Evolutionary conservation across 2,888 invertebrate genomes (phyloP), one percentile per base, ranked within the genome.

Genomic region (Abrostola tripartita): DNA sequence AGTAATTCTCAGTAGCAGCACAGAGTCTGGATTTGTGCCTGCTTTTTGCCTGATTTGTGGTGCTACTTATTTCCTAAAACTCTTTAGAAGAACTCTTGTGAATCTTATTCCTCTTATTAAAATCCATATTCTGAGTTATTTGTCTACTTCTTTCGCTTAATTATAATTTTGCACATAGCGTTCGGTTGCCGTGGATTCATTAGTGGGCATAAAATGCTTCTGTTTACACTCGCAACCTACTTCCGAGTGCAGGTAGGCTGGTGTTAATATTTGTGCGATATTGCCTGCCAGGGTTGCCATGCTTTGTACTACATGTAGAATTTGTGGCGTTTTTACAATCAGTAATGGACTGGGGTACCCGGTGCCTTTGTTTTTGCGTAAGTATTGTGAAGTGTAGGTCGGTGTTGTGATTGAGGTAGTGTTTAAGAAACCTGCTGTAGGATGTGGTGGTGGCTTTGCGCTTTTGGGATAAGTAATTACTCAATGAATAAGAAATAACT

Each of bases 161-260:
- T 74, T 50, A 58, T 49, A 65, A 51, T 40, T 61, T 41, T 4
- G 41, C n/a, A 57, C 37, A 63, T 40, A 57, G 59, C n/a, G 54
- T 35, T 24, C 12, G 52, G 62, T 61, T 61, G 9, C 24, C 49
- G 37, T n/a, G 50, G 38, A 65, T 71, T 76, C 68, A 70, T 76
- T 68, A 76, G 67, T 71, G 68, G 40, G 59, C 61, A 71, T 74
- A 70, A 81, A 77, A 61, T 65, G 52, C 37, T 56, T 36, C 53
- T 78, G 60, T 71, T 81, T 68, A 63, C 50, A 63, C 44, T 74
- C 55, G 64, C 70, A 72, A 74, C 70, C 76, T 71, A 81, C 59
- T 67, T 79, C 57, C 67, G 55, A 54, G 53, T 53, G 62, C 64
- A 66, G 65, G 57, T 55, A 53, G 70, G 49, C 35, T 7, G 41